phyloP scores from a whole-genome alignment of 2,113 vertebrate species.

The Ophiodon elongatus region DNA sequence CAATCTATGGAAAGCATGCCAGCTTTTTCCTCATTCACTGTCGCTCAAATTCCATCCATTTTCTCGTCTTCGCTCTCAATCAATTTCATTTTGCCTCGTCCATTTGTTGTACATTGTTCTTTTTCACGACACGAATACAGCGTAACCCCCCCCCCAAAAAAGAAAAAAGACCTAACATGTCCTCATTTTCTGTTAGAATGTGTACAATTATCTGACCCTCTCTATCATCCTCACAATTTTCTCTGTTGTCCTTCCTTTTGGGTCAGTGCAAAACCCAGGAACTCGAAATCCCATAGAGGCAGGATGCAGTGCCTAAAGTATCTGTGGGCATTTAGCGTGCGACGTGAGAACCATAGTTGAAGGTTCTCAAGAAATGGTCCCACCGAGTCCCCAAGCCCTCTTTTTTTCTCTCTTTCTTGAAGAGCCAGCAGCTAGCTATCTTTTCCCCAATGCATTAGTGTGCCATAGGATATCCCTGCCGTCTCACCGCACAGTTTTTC shows the following conservation, averaged over 20 bases:
- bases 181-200: slow-evolving; percentile 13
- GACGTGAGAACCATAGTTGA: neutral
- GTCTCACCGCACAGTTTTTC: slow-evolving; percentile 26
- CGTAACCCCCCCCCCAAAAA: neutral
- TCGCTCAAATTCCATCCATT: slow-evolving; percentile 3
- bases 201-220: too few relatives aligned
- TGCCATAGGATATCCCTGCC: neutral
- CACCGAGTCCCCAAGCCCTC: neutral
- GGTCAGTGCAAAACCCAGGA: neutral
- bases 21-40: slow-evolving; percentile 1
- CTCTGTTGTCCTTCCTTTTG: slow-evolving; percentile 8
- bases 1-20: neutral
- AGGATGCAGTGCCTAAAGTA: neutral
- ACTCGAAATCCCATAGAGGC: neutral
- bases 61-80: slow-evolving; percentile 4
- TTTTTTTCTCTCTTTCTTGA: neutral
- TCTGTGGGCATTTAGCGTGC: neutral
- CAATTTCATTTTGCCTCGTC: neutral
- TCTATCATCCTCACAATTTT: slow-evolving; percentile 2
- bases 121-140: neutral
- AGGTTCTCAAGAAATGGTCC: neutral
- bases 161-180: neutral
- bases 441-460: neutral
- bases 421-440: neutral
- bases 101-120: neutral